Evolutionary conservation across 2,888 invertebrate species (phyloP).

Genomic region (Amiota minor): DNA sequence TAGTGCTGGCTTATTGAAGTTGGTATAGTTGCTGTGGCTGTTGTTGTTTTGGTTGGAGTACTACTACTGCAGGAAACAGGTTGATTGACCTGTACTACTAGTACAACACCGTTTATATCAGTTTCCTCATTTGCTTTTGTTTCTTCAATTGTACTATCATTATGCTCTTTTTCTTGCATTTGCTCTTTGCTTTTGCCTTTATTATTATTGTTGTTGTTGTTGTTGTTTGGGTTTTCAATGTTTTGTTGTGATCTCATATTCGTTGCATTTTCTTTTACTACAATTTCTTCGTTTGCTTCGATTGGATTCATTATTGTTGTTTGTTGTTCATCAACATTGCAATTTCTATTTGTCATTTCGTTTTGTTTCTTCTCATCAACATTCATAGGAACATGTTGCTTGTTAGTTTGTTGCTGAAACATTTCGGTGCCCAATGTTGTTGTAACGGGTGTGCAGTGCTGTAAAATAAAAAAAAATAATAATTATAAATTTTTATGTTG

Average conservation of each 20-base stretch:
- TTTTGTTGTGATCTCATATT: constrained; percentile 68
- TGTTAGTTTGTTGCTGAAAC: constrained; percentile 25
- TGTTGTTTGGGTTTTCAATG: constrained; percentile 52
- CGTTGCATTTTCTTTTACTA: constrained; percentile 45
- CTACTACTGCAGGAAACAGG: constrained; percentile 61
- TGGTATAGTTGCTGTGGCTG: constrained; percentile 30
- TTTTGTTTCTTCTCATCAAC: constrained; percentile 5
- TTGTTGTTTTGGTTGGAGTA: constrained; percentile 29
- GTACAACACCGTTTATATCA: constrained; percentile 36
- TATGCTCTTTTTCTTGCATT: constrained; percentile 30
- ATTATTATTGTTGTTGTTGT: constrained; percentile 34
- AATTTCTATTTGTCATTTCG: constrained; percentile 10
- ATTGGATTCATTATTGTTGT: not conserved
- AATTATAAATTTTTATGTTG: not conserved
- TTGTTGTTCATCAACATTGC: constrained; percentile 11
- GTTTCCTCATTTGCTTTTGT: constrained; percentile 46
- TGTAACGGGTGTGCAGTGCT: constrained; percentile 33
- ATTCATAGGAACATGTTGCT: constrained; percentile 27
- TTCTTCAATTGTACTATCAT: constrained; percentile 41
- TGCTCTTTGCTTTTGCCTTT: constrained; percentile 23
- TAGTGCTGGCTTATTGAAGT: constrained; percentile 18
- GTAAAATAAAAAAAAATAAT: constrained; percentile 16
- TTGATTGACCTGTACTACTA: constrained; percentile 66
- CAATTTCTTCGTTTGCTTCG: constrained; percentile 5
- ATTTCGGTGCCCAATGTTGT: constrained; percentile 34